phyloP scores from a whole-genome alignment of 2,888 invertebrate species.

The Hypercompe scribonia region DNA sequence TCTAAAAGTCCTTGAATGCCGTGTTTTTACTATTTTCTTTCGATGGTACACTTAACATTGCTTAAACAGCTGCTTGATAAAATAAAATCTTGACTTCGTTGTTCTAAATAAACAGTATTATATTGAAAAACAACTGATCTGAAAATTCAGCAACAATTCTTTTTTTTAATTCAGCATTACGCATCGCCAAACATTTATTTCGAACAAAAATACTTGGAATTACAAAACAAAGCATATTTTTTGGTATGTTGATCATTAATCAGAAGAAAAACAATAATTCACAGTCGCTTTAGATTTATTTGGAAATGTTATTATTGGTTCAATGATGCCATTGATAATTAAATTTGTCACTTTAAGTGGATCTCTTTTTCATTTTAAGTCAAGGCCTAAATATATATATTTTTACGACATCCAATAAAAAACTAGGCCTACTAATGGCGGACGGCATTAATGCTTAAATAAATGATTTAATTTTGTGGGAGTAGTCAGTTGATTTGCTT shows the following conservation, averaged over 20 bases:
- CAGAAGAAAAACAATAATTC: slow-evolving; percentile 1
- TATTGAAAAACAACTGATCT: neutral
- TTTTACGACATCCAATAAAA: neutral
- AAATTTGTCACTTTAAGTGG: slow-evolving; percentile 12
- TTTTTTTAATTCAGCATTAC: slow-evolving; percentile 2
- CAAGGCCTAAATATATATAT: neutral
- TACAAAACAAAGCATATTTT: slow-evolving; percentile 13
- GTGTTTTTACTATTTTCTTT: neutral
- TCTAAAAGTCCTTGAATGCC: too few relatives aligned
- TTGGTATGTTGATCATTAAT: slow-evolving; percentile 13
- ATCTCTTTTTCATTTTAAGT: neutral
- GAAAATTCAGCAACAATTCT: neutral
- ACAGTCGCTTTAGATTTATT: slow-evolving; percentile 16
- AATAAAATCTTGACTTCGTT: neutral
- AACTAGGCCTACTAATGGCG: neutral
- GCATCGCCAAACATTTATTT: neutral
- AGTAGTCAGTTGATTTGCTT: too few relatives aligned
- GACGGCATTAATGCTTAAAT: neutral
- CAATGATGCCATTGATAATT: slow-evolving; percentile 6
- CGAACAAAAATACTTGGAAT: slow-evolving; percentile 9
- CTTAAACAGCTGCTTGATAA: neutral
- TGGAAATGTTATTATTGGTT: slow-evolving; percentile 9
- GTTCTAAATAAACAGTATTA: neutral
- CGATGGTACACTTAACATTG: neutral
- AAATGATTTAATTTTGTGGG: neutral